Conservation (phyloP, 2,797 vertebrate genomes). For the Tamandua tetradactyla region DNA sequence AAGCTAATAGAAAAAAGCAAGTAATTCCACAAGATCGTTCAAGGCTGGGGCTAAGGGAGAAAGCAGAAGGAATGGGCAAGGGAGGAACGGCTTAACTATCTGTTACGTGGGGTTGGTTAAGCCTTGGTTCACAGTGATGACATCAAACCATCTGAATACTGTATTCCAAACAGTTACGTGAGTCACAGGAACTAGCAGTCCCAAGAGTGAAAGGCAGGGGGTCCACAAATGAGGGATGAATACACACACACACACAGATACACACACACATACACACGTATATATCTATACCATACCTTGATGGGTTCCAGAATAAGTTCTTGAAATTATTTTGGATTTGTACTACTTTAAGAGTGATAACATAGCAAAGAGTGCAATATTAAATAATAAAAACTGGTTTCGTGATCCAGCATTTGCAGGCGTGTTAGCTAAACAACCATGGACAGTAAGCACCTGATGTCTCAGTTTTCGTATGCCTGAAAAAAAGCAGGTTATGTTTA, state of each 20-base stretch:
- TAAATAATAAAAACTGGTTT: slow-evolving; percentile 12
- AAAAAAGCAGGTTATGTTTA: not conserved
- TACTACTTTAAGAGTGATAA: not conserved
- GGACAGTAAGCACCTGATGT: not conserved
- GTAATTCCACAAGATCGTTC: not conserved
- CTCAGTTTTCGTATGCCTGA: not conserved
- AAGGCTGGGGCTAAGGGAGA: not conserved
- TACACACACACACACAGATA: not conserved
- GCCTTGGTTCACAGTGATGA: not conserved
- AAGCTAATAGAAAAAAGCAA: not conserved
- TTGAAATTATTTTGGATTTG: slow-evolving; percentile 37
- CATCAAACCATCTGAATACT: not conserved
- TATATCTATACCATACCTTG: not conserved
- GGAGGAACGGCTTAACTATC: not conserved
- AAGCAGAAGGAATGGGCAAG: not conserved
- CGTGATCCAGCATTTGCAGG: not conserved
- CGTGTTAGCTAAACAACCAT: not conserved
- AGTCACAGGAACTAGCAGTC: not conserved
- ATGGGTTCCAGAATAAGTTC: not conserved
- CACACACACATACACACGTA: no score
- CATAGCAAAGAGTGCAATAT: not conserved
- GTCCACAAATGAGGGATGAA: not conserved
- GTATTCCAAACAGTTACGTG: not conserved
- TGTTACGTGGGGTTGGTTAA: not conserved
- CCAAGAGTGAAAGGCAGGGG: not conserved